Conservation (phyloP, 2,797 vertebrate genomes). For the Champsocephalus gunnari region DNA sequence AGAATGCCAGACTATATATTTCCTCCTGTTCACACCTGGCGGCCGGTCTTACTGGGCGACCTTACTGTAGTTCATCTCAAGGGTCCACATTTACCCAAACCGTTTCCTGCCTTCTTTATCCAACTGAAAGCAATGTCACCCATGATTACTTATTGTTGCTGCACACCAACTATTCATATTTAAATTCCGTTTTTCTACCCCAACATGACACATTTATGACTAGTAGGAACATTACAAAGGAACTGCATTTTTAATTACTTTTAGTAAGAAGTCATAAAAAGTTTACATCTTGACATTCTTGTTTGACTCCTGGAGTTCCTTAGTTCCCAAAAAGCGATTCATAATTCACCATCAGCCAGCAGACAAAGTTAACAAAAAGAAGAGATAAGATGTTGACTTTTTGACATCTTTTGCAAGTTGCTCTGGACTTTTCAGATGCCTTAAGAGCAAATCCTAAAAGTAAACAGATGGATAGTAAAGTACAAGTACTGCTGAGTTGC, state of each 20-base stretch:
- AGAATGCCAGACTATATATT: not conserved
- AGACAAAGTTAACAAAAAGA: conserved; percentile 13
- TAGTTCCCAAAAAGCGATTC: conserved; percentile 6
- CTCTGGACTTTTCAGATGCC: not conserved
- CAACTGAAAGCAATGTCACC: not conserved
- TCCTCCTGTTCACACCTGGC: conserved; percentile 6
- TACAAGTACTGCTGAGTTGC: no score
- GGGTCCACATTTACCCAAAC: not conserved
- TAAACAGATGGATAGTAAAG: no score
- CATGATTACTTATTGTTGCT: not conserved
- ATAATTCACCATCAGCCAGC: not conserved
- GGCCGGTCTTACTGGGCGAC: not conserved
- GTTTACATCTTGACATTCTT: conserved; percentile 19
- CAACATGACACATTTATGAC: not conserved
- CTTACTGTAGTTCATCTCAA: not conserved
- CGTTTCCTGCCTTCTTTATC: not conserved
- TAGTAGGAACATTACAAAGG: not conserved
- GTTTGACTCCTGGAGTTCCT: conserved; percentile 13
- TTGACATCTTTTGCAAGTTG: not conserved
- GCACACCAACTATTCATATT: not conserved
- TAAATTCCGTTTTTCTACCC: not conserved
- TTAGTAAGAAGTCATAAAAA: not conserved
- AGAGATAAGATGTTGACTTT: conserved; percentile 7
- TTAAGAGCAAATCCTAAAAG: no score
- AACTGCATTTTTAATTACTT: not conserved